phyloP scores from a whole-genome alignment of 2,888 invertebrate genomes.

The Apantesis nais region DNA sequence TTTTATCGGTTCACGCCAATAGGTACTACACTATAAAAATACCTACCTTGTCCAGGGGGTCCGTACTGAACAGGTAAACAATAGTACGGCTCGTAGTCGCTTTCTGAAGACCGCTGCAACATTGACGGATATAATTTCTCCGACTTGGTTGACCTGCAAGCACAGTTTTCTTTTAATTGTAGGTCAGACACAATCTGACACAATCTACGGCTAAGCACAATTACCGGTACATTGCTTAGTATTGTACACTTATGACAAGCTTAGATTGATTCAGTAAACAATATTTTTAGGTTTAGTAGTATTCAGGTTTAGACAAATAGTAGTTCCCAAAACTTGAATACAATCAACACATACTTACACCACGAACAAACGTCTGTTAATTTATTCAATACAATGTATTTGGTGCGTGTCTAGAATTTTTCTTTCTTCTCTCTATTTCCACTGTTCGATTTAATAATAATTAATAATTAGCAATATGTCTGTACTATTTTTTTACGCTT shows the following conservation, averaged over 20 bases:
- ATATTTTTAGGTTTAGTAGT: not conserved
- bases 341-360: not conserved
- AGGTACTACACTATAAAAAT: not conserved
- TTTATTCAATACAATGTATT: not conserved
- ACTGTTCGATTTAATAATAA: not conserved
- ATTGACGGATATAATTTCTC: constrained; percentile 97
- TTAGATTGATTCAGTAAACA: constrained; percentile 10
- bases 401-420: not conserved
- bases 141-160: constrained; percentile 95
- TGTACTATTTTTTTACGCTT: not conserved
- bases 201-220: constrained; percentile 42
- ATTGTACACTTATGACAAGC: constrained; percentile 17
- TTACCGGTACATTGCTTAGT: constrained; percentile 28
- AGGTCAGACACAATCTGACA: not conserved
- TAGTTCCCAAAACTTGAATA: not conserved
- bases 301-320: not conserved
- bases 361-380: not conserved
- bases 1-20: not conserved
- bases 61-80: constrained; percentile 90
- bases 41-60: constrained; percentile 87
- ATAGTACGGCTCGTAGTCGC: constrained; percentile 94
- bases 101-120: constrained; percentile 92
- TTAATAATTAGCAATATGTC: too few relatives aligned
- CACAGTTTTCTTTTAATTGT: constrained; percentile 16
- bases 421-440: not conserved